A percentile compares a stretch with the other conserved stretches of the same genome.
phyloP scores from a whole-genome alignment of 2,797 vertebrate species.

The Peromyscus eremicus region DNA sequence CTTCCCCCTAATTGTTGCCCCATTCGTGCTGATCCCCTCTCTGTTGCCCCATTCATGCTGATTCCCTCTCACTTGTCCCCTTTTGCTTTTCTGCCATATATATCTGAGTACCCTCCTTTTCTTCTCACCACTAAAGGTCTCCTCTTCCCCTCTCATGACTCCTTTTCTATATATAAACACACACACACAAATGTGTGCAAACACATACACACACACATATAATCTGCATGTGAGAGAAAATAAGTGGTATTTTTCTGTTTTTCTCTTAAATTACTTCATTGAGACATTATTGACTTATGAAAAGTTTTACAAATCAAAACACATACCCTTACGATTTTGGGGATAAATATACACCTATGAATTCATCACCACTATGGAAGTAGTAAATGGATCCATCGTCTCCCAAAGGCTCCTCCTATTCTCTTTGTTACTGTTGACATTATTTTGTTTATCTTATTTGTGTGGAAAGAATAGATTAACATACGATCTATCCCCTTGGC shows the following conservation, averaged over 20 bases:
- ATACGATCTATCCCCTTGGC: not conserved
- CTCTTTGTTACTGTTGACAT: not conserved
- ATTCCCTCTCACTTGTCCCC: too few relatives aligned
- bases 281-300: not conserved
- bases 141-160: not conserved
- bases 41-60: not conserved
- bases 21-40: not conserved
- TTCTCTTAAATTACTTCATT: not conserved
- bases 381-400: not conserved
- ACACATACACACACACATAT: not conserved
- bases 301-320: not conserved
- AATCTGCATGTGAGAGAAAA: not conserved
- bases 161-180: not conserved
- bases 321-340: not conserved
- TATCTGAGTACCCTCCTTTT: not conserved
- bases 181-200: not conserved
- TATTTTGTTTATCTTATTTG: not conserved
- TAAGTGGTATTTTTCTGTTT: not conserved
- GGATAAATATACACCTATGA: too few relatives aligned
- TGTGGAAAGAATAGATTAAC: not conserved
- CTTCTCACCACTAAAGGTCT: not conserved
- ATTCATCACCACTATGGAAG: not conserved
- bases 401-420: not conserved
- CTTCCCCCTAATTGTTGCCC: too few relatives aligned
- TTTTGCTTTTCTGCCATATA: too few relatives aligned